Evolutionary conservation across 2,888 invertebrate species (phyloP), one percentile per base, ranked within the genome.

Genomic region (Tetranychus piercei): DNA sequence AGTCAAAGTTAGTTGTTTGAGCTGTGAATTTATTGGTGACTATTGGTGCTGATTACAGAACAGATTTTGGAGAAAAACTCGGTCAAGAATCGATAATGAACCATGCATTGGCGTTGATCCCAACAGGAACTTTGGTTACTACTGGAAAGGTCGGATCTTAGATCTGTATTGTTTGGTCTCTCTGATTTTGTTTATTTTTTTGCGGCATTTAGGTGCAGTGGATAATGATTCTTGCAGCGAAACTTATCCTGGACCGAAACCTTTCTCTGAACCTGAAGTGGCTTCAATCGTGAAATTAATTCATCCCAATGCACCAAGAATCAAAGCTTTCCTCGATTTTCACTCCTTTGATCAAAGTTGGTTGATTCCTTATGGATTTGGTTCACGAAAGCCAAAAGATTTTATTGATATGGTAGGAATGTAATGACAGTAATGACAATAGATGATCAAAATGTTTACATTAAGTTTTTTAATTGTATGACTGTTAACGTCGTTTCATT

Each of bases 331-430:
- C 76, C 80, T 80, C 72, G 66, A 72, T 1, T 82, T 82, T 45
- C 78, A 83, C 79, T 83, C 83, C 78, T 80, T 78, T 23, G 75
- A 75, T n/a, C 74, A 74, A 34, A 44, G 69, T 18, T 71, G 83
- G 81, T 80, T 84, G 71, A 81, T 81, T 71, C 83, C 84, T 0
- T 83, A 83, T 81, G 83, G 83, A 1, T 83, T 81, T 77, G 82
- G 81, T 6, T 78, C 77, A 0, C 78, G 78, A 11, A 76, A 69
- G 11, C 20, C 34, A 5, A 20, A 20, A 69, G 69, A 69, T 15
- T 55, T 55, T 55, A 15, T 15, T 15, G 55, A 55, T 55, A 9
- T 55, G 55, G 55, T 55, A 55, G 9, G 15, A 55, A 15, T 9
- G 45, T 8, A 45, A 8, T 45, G 55, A 55, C 15, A 15, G 6